Evolutionary conservation across 2,113 vertebrate species (phyloP).

Genomic region (Anseranas semipalmata): DNA sequence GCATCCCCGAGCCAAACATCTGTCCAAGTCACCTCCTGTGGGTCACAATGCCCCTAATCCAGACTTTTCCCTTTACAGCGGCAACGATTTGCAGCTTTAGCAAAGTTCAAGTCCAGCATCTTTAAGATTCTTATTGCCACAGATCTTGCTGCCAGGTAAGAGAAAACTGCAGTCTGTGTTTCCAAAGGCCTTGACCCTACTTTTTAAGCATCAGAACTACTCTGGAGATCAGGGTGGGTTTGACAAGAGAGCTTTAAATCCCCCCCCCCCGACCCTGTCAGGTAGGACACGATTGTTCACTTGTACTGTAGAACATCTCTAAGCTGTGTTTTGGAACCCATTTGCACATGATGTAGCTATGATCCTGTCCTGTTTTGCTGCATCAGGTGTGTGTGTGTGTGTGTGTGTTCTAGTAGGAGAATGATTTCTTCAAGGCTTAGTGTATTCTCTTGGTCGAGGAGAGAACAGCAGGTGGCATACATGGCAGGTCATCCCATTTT

Average conservation of each 20-base stretch:
- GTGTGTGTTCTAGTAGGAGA: too few species aligned
- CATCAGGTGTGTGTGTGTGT: neutral
- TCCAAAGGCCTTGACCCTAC: fast-evolving
- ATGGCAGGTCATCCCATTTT: too few species aligned
- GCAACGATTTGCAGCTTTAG: conserved; percentile 90
- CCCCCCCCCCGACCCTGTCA: fast-evolving
- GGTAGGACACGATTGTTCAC: neutral
- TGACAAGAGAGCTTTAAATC: neutral
- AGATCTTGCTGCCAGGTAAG: conserved; percentile 91
- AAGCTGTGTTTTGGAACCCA: neutral
- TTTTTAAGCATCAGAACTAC: neutral
- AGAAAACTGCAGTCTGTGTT: fast-evolving
- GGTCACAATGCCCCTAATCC: fast-evolving
- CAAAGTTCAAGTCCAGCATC: conserved; percentile 96
- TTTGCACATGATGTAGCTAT: neutral
- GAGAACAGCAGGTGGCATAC: neutral
- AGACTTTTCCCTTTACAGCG: conserved; percentile 66
- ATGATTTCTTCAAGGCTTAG: neutral
- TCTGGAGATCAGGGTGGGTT: neutral
- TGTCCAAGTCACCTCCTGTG: neutral
- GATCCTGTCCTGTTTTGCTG: neutral
- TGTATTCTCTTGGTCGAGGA: neutral
- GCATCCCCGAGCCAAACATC: fast-evolving
- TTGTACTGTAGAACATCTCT: fast-evolving
- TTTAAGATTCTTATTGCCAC: conserved; percentile 94